These are phyloP conservation scores for Megathymus violae DNA, from an alignment of 1,140 invertebrate genomes.

Conservation along the genomic window DNA sequence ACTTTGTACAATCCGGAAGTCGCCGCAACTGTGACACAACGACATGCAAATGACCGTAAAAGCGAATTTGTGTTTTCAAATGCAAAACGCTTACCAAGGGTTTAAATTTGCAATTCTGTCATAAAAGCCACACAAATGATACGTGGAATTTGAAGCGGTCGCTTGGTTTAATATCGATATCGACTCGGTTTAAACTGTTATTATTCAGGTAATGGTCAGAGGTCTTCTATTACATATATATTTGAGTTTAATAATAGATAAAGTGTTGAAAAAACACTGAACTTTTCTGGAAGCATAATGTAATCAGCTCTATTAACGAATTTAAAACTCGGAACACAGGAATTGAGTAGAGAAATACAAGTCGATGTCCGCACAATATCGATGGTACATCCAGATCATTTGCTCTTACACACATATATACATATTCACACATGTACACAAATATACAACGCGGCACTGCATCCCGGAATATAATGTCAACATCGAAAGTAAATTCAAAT, in stretches of 20 bases:
- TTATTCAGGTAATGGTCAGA: neutral
- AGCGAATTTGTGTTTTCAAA: constrained; percentile 80
- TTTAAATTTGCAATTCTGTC: constrained; percentile 79
- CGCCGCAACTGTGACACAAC: constrained; percentile 66
- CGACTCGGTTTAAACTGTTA: constrained; percentile 24
- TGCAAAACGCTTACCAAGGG: constrained; percentile 78
- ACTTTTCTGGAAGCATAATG: too few species aligned
- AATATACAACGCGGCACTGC: too few species aligned
- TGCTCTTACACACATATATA: too few species aligned
- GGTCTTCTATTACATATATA: neutral
- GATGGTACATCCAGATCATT: too few species aligned
- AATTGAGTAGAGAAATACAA: too few species aligned
- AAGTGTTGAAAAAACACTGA: too few species aligned
- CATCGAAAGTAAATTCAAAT: too few species aligned
- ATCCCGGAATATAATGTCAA: too few species aligned
- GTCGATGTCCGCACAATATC: too few species aligned
- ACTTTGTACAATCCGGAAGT: constrained; percentile 51
- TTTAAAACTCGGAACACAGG: too few species aligned
- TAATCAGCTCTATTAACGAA: too few species aligned
- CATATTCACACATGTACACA: too few species aligned
- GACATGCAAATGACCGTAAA: constrained; percentile 79
- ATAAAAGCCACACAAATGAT: constrained; percentile 66
- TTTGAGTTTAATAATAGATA: neutral
- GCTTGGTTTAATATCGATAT: constrained; percentile 42
- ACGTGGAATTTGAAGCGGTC: constrained; percentile 50